Base-by-base conservation (phyloP, 2,797 vertebrate genomes). In the Pterois miles region DNA sequence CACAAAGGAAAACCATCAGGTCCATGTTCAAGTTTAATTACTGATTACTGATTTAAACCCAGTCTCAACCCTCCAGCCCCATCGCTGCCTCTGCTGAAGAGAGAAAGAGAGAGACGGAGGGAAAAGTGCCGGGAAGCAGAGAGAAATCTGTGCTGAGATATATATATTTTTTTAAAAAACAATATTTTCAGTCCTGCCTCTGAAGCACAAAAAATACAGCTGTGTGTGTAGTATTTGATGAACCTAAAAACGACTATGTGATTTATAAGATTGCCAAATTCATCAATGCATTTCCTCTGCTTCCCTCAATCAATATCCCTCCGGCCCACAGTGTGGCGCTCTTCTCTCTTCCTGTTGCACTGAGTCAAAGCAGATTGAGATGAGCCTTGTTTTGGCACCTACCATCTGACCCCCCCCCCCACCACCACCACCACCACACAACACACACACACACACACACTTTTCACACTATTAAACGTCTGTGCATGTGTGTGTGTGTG, bases 1-100 rank as follows among this genome's bases (percentile, higher is more conserved):
- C 94, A 96, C 80, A 85, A 91, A 87, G 93, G 91, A 92, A 96
- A 93, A 97, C 95, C 95, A 95, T 92, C 92, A 96, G 93, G 95
- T 95, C 95, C 94, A 92, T 95, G 95, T 96, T 97, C 97, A 96
- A 96, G 96, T 97, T 97, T 97, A 97, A 99, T 98, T 97, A 97
- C 97, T 96, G 96, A 96, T 97, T 89, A 86, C 84, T 90, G 87
- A 93, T 92, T 94, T 96, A 94, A 97, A 97, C 96, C 94, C 92
- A 95, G 96, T 94, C 95, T 95, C 95, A 93, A 92, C 94, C 97
- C 96, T 74, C 91, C 93, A 96, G 96, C 96, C 78, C 67, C 75
- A 67, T 83, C 59, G 63, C 72, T 69, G 81, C 56, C 23, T 74
- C 87, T 65, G 60, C 53, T 74, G 12, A 54, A 80, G 57, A 81